Percentiles rank a stretch among this genome's conserved stretches.
phyloP scores from a whole-genome alignment of 2,113 vertebrate species.

The Ovibos moschatus region DNA sequence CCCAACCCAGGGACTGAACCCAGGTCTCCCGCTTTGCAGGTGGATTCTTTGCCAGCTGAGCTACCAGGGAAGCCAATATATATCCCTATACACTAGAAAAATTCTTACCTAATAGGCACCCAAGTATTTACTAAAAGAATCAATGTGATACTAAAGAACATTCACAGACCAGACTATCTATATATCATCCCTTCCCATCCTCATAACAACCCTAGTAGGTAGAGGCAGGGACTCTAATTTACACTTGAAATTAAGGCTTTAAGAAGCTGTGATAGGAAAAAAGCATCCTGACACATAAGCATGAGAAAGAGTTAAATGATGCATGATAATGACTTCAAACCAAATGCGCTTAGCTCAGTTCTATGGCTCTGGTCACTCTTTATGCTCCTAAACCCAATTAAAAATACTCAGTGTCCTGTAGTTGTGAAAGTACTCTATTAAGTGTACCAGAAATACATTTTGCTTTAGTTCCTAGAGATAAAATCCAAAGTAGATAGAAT shows the following conservation, averaged over 20 bases:
- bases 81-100: not conserved
- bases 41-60: not conserved
- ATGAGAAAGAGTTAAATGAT: not conserved
- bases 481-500: constrained; percentile 56
- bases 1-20: not conserved
- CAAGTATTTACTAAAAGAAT: not conserved
- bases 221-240: not conserved
- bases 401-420: not conserved
- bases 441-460: constrained; percentile 40
- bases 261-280: not conserved
- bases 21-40: not conserved
- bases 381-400: not conserved
- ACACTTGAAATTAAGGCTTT: not conserved
- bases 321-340: not conserved
- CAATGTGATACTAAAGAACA: not conserved
- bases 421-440: constrained; percentile 28
- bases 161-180: not conserved
- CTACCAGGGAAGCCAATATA: not conserved
- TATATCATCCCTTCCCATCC: not conserved
- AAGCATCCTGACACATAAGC: not conserved
- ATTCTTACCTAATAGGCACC: not conserved
- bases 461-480: constrained; percentile 56
- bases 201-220: not conserved
- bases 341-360: not conserved
- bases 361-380: not conserved